Percentiles rank a stretch among this genome's conserved stretches.
Evolutionary conservation across 1,140 invertebrate species (phyloP).

Genomic region (Aplysia californica): DNA sequence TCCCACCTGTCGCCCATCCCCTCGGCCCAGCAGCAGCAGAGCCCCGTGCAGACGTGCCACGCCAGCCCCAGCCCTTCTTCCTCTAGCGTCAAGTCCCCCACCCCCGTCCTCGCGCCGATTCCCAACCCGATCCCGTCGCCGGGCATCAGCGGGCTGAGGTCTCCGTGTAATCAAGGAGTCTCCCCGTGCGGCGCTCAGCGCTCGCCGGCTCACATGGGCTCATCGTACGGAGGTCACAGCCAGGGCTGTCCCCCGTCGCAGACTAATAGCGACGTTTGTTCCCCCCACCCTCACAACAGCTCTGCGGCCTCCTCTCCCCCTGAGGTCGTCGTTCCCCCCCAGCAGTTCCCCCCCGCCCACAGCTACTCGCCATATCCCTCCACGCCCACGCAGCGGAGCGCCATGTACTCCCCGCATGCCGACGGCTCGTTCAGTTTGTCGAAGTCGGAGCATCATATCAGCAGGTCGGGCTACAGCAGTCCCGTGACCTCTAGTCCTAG

Average conservation of each 20-base stretch:
- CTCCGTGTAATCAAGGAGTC: constrained; percentile 17
- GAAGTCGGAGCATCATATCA: neutral
- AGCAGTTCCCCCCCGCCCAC: neutral
- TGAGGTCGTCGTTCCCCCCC: neutral
- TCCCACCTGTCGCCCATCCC: constrained; percentile 23
- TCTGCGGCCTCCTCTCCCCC: neutral
- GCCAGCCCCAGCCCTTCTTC: constrained; percentile 30
- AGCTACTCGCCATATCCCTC: neutral
- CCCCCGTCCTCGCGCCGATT: constrained; percentile 14
- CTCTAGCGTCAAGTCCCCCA: constrained; percentile 22
- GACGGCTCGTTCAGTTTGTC: no score
- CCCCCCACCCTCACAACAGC: neutral
- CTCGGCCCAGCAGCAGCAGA: constrained; percentile 40
- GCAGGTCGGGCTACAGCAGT: neutral
- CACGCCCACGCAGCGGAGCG: neutral
- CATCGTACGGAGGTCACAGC: constrained; percentile 4
- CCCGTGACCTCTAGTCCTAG: neutral
- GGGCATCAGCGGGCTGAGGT: constrained; percentile 16
- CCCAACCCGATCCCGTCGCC: constrained; percentile 23
- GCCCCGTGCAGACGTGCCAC: constrained; percentile 20
- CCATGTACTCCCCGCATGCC: constrained; percentile 13
- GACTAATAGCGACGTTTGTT: neutral
- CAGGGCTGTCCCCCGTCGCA: neutral
- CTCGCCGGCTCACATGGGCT: constrained; percentile 12
- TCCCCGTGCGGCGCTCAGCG: constrained; percentile 23